Evolutionary conservation across 2,113 vertebrate genomes (phyloP).

Genomic region (Nannospalax galili): DNA sequence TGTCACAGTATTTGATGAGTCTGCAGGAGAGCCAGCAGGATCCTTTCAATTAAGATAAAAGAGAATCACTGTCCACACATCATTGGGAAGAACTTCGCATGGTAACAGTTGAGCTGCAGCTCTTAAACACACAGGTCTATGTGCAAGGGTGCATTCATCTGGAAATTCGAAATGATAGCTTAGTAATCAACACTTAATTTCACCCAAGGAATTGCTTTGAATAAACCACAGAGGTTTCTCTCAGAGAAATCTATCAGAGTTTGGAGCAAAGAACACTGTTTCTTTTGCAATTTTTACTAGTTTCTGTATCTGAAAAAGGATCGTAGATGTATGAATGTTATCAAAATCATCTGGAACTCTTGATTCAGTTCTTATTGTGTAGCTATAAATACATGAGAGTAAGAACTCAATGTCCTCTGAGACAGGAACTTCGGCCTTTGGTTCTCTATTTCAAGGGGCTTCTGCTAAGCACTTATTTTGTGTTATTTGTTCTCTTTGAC

Average conservation of each 20-base stretch:
- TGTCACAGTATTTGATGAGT: constrained; percentile 75
- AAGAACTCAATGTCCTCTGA: no score
- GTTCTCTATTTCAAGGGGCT: not conserved
- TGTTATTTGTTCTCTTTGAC: constrained; percentile 24
- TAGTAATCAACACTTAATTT: constrained; percentile 81
- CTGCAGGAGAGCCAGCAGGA: constrained; percentile 42
- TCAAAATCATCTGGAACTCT: constrained; percentile 39
- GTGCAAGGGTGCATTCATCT: constrained; percentile 72
- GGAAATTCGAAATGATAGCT: constrained; percentile 75
- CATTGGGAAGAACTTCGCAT: constrained; percentile 21
- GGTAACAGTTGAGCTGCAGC: constrained; percentile 58
- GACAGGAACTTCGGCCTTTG: not conserved
- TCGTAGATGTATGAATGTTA: constrained; percentile 45
- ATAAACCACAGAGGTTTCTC: constrained; percentile 67
- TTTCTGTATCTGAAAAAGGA: constrained; percentile 5
- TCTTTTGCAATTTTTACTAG: constrained; percentile 80
- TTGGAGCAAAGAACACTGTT: constrained; percentile 69
- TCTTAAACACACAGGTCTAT: constrained; percentile 67
- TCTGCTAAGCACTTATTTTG: not conserved
- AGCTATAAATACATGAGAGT: not conserved
- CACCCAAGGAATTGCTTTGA: constrained; percentile 76
- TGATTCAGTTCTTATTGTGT: constrained; percentile 15
- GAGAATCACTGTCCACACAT: constrained; percentile 58
- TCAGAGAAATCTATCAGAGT: constrained; percentile 74
- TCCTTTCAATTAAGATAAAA: constrained; percentile 64